A percentile compares a stretch with the other conserved stretches of the same genome.
Evolutionary conservation across 2,113 vertebrate species (phyloP).

Genomic region (Nerophis ophidion): DNA sequence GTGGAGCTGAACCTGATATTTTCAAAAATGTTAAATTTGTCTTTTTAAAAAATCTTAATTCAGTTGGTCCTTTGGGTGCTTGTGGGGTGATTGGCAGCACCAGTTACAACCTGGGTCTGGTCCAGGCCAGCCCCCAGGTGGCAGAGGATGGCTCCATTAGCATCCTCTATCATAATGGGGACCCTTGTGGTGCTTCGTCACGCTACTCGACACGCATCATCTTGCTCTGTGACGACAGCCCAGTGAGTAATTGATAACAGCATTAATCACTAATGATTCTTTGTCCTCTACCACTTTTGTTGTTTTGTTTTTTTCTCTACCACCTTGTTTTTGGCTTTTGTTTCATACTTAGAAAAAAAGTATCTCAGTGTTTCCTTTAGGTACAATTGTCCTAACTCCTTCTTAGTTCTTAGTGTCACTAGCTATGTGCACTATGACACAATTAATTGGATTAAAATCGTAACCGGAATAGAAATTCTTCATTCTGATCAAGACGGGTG

Average conservation of each 20-base stretch:
- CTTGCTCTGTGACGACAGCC: conserved; percentile 82
- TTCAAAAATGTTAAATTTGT: neutral
- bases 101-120: conserved; percentile 79
- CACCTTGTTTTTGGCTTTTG: too few species aligned
- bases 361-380: too few species aligned
- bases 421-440: neutral
- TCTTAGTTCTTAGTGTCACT: neutral
- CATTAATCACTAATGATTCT: too few species aligned
- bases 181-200: conserved; percentile 66
- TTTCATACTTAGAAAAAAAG: too few species aligned
- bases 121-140: conserved; percentile 83
- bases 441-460: too few species aligned
- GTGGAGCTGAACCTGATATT: neutral
- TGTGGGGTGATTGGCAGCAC: conserved; percentile 69
- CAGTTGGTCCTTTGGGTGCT: conserved; percentile 84
- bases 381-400: neutral
- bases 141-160: conserved; percentile 83
- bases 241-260: conserved; percentile 59
- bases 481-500: too few species aligned
- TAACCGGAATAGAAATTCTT: too few species aligned
- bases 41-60: neutral
- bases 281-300: too few species aligned
- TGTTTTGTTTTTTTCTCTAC: too few species aligned
- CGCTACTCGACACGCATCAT: conserved; percentile 85
- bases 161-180: conserved; percentile 85